These are phyloP conservation scores for Neoitamus cyanurus DNA, from an alignment of 2,888 invertebrate species.

Conservation along the genomic window DNA sequence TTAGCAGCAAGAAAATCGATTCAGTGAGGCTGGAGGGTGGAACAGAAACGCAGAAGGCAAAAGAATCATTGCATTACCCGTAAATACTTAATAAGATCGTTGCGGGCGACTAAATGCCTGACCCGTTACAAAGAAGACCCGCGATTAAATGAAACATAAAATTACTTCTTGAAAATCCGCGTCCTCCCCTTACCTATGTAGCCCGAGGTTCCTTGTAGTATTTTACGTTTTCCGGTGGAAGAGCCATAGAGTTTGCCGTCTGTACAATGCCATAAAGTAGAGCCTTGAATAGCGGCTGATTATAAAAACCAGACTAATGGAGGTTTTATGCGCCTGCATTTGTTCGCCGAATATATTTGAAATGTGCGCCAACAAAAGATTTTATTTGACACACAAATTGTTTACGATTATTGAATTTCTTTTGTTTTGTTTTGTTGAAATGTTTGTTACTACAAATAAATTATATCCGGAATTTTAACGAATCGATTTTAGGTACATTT, in stretches of 20 bases:
- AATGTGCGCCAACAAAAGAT: not conserved
- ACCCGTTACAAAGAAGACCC: conserved; percentile 41
- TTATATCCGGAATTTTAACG: too few relatives aligned
- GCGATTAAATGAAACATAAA: conserved; percentile 52
- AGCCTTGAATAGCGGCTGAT: not conserved
- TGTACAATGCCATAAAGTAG: not conserved
- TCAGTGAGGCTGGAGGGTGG: not conserved
- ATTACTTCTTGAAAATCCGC: conserved; percentile 46
- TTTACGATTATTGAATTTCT: not conserved
- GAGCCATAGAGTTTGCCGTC: not conserved
- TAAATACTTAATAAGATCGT: conserved; percentile 52
- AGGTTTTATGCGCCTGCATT: not conserved
- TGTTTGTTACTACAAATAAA: too few relatives aligned
- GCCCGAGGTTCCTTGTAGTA: not conserved
- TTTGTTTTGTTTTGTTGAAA: too few relatives aligned
- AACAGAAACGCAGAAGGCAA: not conserved
- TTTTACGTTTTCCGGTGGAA: not conserved
- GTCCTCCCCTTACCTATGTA: not conserved
- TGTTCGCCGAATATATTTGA: not conserved
- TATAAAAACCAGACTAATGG: conserved; percentile 24
- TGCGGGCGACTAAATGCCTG: conserved; percentile 46
- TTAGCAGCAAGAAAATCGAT: conserved; percentile 21
- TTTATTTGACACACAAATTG: conserved; percentile 3
- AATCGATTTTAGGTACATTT: too few relatives aligned
- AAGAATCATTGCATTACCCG: conserved; percentile 48